These are phyloP conservation scores for Drosophila tsacasi DNA, from an alignment of 1,140 invertebrate genomes.

Conservation along the genomic window DNA sequence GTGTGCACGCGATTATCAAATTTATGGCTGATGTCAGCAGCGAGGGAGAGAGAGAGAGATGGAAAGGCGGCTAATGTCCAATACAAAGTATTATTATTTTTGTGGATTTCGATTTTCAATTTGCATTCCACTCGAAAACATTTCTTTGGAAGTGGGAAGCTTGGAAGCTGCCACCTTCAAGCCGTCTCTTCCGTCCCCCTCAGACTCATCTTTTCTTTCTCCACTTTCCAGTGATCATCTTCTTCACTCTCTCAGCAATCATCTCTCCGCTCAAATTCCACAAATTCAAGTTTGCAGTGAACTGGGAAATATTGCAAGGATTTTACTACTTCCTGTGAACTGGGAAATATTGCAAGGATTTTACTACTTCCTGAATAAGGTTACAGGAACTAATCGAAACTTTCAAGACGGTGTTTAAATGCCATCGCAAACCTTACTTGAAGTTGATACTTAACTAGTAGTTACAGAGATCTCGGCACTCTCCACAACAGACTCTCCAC, in stretches of 20 bases:
- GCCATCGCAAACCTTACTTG: too few relatives aligned
- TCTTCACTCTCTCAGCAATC: background rate
- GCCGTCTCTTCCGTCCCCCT: background rate
- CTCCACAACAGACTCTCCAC: background rate
- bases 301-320: background rate
- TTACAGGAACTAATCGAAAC: background rate
- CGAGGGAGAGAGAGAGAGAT: constrained; percentile 17
- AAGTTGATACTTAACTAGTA: background rate
- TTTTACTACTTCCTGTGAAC: background rate
- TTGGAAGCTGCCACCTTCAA: background rate
- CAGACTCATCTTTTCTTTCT: background rate
- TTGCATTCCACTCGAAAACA: constrained; percentile 25
- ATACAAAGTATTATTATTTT: constrained; percentile 6
- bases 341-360: background rate
- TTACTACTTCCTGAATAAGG: background rate
- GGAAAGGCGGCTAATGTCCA: constrained; percentile 8
- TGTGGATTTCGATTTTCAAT: constrained; percentile 24
- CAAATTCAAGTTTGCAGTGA: too few relatives aligned
- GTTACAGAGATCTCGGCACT: background rate
- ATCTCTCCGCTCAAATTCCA: too few relatives aligned
- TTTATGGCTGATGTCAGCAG: constrained; percentile 75
- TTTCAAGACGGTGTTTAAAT: too few relatives aligned
- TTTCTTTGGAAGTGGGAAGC: background rate
- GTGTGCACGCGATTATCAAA: constrained; percentile 75
- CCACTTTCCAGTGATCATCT: background rate